Evolutionary conservation across 2,797 vertebrate genomes (phyloP), one percentile per base, ranked within the genome.

Genomic region (Crocidura indochinensis): DNA sequence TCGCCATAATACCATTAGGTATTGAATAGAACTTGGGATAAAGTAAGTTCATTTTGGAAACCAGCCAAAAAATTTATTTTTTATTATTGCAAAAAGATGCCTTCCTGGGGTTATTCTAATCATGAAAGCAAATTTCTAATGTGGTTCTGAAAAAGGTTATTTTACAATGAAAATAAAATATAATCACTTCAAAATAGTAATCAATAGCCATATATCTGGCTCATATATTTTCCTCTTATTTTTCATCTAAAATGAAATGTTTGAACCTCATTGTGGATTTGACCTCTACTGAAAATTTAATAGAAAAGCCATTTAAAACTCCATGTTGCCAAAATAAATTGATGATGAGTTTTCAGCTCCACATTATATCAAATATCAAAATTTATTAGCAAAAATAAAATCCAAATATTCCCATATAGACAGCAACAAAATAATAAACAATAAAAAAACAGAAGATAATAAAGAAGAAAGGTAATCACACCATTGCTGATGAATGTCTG

Each of bases 111-210:
- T 4, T 65, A 9, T 4, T 84, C 64, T 24, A 75, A 47, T 56
- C 67, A 72, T 0, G 6, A 83, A 62, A 73, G 38, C 29, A 47
- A 73, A 49, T 93, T 91, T 85, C 80, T 73, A 89, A 87, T 9
- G 10, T 90, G 77, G 20, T 83, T 91, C 62, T 38, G 19, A 79
- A 93, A 75, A 56, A 72, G 24, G 38, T 79, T 84, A 64, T 60
- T 86, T 93, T 62, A 78, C 69, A 91, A 62, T 26, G 67, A 87
- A 94, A 91, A 75, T 29, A 88, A 96, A 91, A 81, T 49, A 7
- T 15, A 74, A 75, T 69, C 53, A 91, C 93, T 93, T 95, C 96
- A 96, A 97, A 97, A 95, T 56, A 93, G 80, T 91, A 91, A 96
- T 96, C 92, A 95, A 90, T 92, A 94, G 74, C 91, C 84, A 95